Base-by-base conservation (phyloP, 2,888 invertebrate species). In the Meiosimyza decipiens region DNA sequence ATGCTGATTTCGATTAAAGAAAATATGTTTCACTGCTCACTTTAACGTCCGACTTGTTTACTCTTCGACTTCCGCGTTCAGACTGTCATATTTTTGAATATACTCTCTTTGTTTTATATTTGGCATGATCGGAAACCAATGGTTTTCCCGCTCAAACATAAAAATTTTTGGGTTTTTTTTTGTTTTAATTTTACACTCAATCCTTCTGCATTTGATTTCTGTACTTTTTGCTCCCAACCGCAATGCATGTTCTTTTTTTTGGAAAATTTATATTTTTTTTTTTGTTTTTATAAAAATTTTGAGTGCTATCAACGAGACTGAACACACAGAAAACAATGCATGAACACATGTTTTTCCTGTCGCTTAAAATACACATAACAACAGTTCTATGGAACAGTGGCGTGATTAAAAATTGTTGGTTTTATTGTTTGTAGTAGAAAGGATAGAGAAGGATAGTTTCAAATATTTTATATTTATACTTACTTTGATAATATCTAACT, bases 221-320 rank as follows among this genome's bases (percentile, higher is more conserved):
- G 62, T 51, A 22, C 15, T 28, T 63, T 60, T 47, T 57, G 66
- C 72, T 70, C 15, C 57, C 65, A 54, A 47, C 68, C 70, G 49
- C 63, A 72, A 66, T 55, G 82, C 80, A 79, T 82, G 81, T 82
- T 81, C 77, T 76, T 74, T 75, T 77, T 77, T 78, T 77, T 76
- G 75, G 74, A 72, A 64, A 57, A 69, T 75, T n/a, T 22, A 2
- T 1, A 2, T 54, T 72, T 62, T 51, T 68, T 52, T 62, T 66
- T 71, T 28, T 70, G 64, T 57, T 77, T 72, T 68, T 65, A 59
- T 72, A 50, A 71, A 64, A 64, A 69, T 73, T 71, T 69, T 75
- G 71, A 75, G 70, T 76, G 74, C 70, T 72, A 76, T 63, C 73
- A 71, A 73, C 75, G 54, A 13, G 72, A 63, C 28, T 28, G 2